Conservation (phyloP, 2,888 invertebrate species). For the Neoascia interrupta region DNA sequence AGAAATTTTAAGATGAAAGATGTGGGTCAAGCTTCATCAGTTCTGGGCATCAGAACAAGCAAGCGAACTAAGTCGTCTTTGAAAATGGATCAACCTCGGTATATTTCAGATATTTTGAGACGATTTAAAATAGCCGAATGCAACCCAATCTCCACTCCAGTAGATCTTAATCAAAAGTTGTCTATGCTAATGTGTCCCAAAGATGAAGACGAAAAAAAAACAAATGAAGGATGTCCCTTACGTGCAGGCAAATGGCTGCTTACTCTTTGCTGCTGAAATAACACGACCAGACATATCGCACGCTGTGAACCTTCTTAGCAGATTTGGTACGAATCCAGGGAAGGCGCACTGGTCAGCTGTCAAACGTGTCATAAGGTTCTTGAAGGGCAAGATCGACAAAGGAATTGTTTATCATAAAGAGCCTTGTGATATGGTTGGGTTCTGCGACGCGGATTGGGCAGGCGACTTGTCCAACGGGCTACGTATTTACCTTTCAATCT, state of each 20-base stretch:
- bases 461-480: constrained; percentile 47
- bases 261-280: constrained; percentile 55
- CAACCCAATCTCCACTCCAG: constrained; percentile 8
- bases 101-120: constrained; percentile 38
- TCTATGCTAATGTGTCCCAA: constrained; percentile 52
- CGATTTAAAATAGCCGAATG: constrained; percentile 25
- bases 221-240: constrained; percentile 62
- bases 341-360: constrained; percentile 61
- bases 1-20: constrained; percentile 41
- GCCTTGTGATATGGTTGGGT: constrained; percentile 31
- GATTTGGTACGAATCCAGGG: constrained; percentile 56
- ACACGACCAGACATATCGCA: too few species aligned
- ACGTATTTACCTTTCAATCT: too few species aligned
- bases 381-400: constrained; percentile 45
- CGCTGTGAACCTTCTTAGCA: constrained; percentile 45
- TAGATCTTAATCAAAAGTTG: constrained; percentile 28
- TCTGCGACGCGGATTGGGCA: constrained; percentile 60
- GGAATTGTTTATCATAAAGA: constrained; percentile 32
- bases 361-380: constrained; percentile 49
- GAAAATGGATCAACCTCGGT: constrained; percentile 44
- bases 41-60: constrained; percentile 34
- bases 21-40: constrained; percentile 37
- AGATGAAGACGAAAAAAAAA: constrained; percentile 43
- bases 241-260: constrained; percentile 54
- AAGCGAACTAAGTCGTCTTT: constrained; percentile 23